Percentiles rank a stretch among this genome's conserved stretches.
phyloP scores from a whole-genome alignment of 2,113 vertebrate genomes.

The Willisornis vidua region DNA sequence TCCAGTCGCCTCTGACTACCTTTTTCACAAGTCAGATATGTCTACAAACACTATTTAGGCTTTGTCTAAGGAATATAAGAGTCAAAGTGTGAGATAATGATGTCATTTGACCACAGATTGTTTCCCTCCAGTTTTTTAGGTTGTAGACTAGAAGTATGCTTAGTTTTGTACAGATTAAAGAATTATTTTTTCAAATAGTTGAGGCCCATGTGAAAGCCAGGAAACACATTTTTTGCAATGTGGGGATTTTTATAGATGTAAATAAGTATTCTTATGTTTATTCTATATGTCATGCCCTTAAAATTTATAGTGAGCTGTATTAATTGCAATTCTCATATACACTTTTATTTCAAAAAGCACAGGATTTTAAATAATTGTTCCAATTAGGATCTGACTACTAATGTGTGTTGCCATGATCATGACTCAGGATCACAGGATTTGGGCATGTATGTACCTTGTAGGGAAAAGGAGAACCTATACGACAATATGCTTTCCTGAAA shows the following conservation, averaged over 20 bases:
- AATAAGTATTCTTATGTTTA: neutral
- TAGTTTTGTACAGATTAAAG: neutral
- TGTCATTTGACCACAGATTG: neutral
- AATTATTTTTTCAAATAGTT: neutral
- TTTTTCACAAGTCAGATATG: neutral
- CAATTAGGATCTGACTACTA: neutral
- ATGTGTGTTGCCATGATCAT: neutral
- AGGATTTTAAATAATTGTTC: neutral
- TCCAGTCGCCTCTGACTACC: neutral
- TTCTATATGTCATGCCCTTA: neutral
- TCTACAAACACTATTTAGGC: neutral
- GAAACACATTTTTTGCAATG: neutral
- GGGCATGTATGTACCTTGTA: neutral
- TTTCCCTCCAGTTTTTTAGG: neutral
- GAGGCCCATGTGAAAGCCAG: neutral
- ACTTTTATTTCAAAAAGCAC: neutral
- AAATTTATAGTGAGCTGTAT: neutral
- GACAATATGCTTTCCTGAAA: neutral
- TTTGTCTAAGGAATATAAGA: neutral
- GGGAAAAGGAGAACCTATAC: neutral
- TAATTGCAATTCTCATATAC: neutral
- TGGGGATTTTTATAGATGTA: neutral
- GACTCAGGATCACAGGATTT: neutral
- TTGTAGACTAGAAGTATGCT: neutral
- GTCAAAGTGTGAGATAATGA: neutral